Conservation (phyloP, 92 coral and sea anemone species). For the Paramuricea clavata region DNA sequence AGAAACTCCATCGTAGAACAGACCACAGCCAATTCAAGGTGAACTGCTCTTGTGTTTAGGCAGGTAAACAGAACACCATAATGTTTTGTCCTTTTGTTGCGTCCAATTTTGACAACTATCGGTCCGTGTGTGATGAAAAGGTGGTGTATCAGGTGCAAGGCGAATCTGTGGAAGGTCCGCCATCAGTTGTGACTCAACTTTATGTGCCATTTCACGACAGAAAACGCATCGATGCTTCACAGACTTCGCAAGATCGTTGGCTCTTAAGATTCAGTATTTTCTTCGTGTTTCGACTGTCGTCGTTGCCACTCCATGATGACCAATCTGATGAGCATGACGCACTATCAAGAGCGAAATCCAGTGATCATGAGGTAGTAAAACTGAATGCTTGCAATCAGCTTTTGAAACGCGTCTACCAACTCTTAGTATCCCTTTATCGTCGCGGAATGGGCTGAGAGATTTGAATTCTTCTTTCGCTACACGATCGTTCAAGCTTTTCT, state of each 20-base stretch:
- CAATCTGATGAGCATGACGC: slow-evolving; percentile 3
- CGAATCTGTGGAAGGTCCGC: slow-evolving; percentile 43
- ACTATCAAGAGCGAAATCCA: slow-evolving; percentile 7
- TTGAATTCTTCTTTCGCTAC: neutral
- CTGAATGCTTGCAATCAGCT: neutral
- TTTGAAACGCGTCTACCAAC: neutral
- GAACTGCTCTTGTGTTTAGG: too few relatives aligned
- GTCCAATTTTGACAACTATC: too few relatives aligned
- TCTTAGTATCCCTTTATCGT: neutral
- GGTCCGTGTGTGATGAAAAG: slow-evolving; percentile 45
- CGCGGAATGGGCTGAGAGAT: neutral
- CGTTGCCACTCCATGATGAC: slow-evolving; percentile 49
- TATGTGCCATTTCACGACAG: slow-evolving; percentile 39
- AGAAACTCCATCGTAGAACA: too few relatives aligned
- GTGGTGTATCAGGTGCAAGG: slow-evolving; percentile 49
- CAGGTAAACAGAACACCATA: too few relatives aligned
- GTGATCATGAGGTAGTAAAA: neutral
- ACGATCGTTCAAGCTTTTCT: neutral
- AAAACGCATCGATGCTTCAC: slow-evolving; percentile 32
- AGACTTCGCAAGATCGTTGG: slow-evolving; percentile 38
- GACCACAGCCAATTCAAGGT: too few relatives aligned
- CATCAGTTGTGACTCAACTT: slow-evolving; percentile 43
- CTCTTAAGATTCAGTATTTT: slow-evolving; percentile 37
- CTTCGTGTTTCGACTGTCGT: slow-evolving; percentile 33
- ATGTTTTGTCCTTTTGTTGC: too few relatives aligned